Evolutionary conservation across 1,140 invertebrate genomes (phyloP), one percentile per base, ranked within the genome.

Genomic region (Eciton burchellii): DNA sequence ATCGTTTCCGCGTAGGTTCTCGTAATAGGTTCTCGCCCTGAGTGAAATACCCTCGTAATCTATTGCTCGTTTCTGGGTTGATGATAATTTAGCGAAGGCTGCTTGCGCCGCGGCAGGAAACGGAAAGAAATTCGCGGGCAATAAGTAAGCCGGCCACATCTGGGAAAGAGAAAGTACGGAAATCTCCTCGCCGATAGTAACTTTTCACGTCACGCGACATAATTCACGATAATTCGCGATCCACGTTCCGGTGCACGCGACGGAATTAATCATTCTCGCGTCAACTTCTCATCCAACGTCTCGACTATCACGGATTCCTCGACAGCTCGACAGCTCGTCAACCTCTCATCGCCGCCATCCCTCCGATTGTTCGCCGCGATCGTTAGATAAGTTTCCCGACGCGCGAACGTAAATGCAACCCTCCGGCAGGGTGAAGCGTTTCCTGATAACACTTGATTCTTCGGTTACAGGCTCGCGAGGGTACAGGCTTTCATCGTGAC

Each of bases 321-420:
- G 21, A 5, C 29, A 56, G 35, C 24, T 41, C 26, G 4, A 14
- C n/a, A n/a, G 4, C 16, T 24, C 43, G 9, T 35, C 9, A 6
- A n/a, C 43, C n/a, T n/a, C n/a, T n/a, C 56, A 26, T 68, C 62
- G 16, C 5, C 52, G 9, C 54, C 74, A 16, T 45, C 21, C 35
- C 21, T 1, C 24, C 35, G 29, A 68, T 79, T 79, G 74, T 79
- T 79, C 70, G 63, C 24, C 35, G 41, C 49, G 52, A 79, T 79
- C 41, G 74, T 70, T 70, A 57, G 74, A 79, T 57, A 56, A 79
- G 74, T 79, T 79, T 79, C 63, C 35, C 49, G 60, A 54, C 62
- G 74, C 60, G 35, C n/a, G 72, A 1, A 76, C 45, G 57, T 41
- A 47, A 68, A 68, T n/a, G 63, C 29, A n/a, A 35, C 6, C 2